Conservation (phyloP, 2,888 invertebrate species). For the Norana najaformis region DNA sequence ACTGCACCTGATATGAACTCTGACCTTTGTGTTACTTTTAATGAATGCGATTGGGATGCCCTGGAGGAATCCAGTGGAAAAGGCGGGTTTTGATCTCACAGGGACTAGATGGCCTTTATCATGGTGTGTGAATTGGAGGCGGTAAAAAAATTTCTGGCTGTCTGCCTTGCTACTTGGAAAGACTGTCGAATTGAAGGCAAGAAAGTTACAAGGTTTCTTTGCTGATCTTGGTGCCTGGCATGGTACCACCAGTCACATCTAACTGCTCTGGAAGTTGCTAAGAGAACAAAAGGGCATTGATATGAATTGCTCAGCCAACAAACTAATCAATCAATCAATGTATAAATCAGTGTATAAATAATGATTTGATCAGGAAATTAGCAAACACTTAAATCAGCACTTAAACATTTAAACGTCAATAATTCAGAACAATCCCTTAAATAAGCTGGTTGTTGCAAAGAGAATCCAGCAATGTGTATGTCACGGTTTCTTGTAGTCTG, state of each 20-base stretch:
- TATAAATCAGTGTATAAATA: no score
- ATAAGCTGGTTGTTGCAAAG: no score
- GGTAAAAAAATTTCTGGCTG: conserved; percentile 13
- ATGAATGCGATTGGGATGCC: conserved; percentile 13
- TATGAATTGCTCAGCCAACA: not conserved
- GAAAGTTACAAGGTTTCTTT: conserved; percentile 6
- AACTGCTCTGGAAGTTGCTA: not conserved
- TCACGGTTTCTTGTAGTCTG: no score
- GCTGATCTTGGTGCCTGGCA: not conserved
- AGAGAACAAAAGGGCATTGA: not conserved
- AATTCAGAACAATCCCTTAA: no score
- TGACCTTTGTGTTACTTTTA: not conserved
- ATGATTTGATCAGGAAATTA: not conserved
- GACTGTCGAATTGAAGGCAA: not conserved
- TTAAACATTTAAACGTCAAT: no score
- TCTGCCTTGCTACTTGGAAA: not conserved
- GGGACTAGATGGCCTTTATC: not conserved
- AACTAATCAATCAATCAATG: not conserved
- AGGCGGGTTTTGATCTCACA: not conserved
- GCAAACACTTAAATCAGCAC: no score
- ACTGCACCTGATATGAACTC: not conserved
- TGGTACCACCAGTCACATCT: conserved; percentile 6
- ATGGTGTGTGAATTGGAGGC: not conserved
- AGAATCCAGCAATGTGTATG: no score
- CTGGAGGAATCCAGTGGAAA: not conserved